Evolutionary conservation across 2,888 invertebrate species (phyloP).

Genomic region (Pheosia gnoma): DNA sequence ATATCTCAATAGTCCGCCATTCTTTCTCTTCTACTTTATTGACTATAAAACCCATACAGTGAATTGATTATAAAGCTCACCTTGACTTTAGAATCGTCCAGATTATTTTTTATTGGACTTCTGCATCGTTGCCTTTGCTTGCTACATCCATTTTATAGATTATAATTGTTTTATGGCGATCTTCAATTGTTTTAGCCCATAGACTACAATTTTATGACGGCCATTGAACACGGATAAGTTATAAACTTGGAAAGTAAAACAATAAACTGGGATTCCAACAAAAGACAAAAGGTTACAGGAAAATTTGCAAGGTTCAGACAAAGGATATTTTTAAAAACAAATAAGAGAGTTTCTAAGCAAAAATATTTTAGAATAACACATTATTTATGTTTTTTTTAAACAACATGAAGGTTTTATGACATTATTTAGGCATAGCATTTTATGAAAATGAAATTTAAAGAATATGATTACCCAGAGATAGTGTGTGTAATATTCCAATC

Average conservation of each 20-base stretch:
- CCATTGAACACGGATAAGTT: constrained; percentile 6
- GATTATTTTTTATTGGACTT: constrained; percentile 10
- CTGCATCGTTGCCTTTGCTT: constrained; percentile 2
- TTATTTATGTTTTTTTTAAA: neutral
- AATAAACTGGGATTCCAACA: neutral
- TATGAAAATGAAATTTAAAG: neutral
- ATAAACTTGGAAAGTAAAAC: neutral
- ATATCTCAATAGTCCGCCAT: neutral
- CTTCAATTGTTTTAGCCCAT: neutral
- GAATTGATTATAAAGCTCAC: neutral
- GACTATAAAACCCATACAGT: constrained; percentile 18
- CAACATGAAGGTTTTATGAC: too few relatives aligned
- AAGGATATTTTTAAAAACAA: neutral
- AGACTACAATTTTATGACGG: constrained; percentile 2
- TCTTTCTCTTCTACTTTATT: constrained; percentile 24
- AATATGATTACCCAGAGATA: constrained; percentile 6
- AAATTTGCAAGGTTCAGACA: neutral
- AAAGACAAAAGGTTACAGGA: neutral
- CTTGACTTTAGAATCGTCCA: constrained; percentile 5
- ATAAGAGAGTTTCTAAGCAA: neutral
- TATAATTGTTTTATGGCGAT: neutral
- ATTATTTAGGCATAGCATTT: too few relatives aligned
- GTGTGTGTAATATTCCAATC: neutral
- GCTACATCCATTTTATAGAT: constrained; percentile 1
- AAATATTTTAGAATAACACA: neutral